Evolutionary conservation across 2,797 vertebrate genomes (phyloP), one percentile per base, ranked within the genome.

Genomic region (Microcaecilia unicolor): DNA sequence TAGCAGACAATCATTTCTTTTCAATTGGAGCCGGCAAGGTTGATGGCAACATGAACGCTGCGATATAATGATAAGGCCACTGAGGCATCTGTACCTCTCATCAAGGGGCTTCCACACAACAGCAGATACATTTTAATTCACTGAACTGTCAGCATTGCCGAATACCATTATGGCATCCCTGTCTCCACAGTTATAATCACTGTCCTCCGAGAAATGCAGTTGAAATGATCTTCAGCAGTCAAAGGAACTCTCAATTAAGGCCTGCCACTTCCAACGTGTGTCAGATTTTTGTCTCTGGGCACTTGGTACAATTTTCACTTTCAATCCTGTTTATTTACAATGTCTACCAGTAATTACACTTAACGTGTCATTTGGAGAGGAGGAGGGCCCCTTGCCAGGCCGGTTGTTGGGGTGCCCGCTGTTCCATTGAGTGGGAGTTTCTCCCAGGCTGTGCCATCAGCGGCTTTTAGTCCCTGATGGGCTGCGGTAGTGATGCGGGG

Each of bases 11-110:
- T 95, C 90, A 91, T 90, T 90, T 83, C 90, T 94, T 96, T 97
- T 96, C 88, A 95, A 92, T 91, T 89, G 90, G 79, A 84, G 81
- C 89, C 95, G 91, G 91, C 90, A 91, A 97, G 92, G 93, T 93
- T 97, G 93, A 93, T 92, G 90, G 97, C 93, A 97, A 97, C 93
- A 98, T 89, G 90, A 91, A 88, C 89, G 94, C 98, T 98, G 90
- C 97, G 90, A 92, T 93, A 80, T 93, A 95, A 96, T 96, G 92
- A 95, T 93, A 90, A 97, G 87, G 92, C 90, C 91, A 90, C 91
- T 90, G 90, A 93, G 89, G 92, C 87, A 92, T 95, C 90, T 92
- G 88, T 87, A 91, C 90, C 87, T 87, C 88, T 92, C 90, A 95
- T 97, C 92, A 96, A 90, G 85, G n/a, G n/a, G 87, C 90, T 88